Base-by-base conservation (phyloP, 2,113 vertebrate species). In the Megaceryle maxima region DNA sequence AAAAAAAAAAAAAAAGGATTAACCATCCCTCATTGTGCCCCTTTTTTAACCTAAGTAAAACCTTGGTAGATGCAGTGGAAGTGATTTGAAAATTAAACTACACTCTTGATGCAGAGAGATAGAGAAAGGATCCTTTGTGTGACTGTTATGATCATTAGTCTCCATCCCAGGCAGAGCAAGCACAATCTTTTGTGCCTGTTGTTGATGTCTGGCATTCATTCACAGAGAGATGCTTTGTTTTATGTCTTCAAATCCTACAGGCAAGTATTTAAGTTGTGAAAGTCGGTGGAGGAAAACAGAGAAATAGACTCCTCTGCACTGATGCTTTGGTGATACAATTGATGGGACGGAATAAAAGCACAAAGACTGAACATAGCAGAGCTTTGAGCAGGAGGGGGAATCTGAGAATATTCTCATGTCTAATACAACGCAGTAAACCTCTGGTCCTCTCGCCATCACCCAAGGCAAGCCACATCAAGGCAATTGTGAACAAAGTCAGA, bases 71-170 rank as follows among this genome's bases (percentile, higher is more conserved):
- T 17, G 56, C 11, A 64, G 74, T 60, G 56, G n/a, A 76, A 59
- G 21, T 44, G 7, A 43, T 80, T 60, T 84, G 55, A 80, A 97
- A 96, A 97, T 92, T 81, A 80, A 96, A 88, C 50, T 43, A 26
- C 15, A 68, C 68, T 25, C 51, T 72, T 50, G 72, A 62, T 53
- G 35, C 28, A 88, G n/a, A 77, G 37, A 63, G 51, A 44, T 0
- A 21, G 57, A 82, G 35, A 94, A 87, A 72, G 70, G 76, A 60
- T 29, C 11, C 15, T 81, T 83, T 95, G 75, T 82, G 56, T 74
- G 43, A 39, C 48, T 74, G 35, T 76, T 95, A 19, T 67, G 74
- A 74, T 56, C 78, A 78, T 94, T 33, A 59, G 55, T 70, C 83
- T 96, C 73, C 51, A 59, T 25, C 62, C 87, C 84, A 83, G 91